Base-by-base conservation (phyloP, 2,888 invertebrate genomes). In the Aromia moschata region DNA sequence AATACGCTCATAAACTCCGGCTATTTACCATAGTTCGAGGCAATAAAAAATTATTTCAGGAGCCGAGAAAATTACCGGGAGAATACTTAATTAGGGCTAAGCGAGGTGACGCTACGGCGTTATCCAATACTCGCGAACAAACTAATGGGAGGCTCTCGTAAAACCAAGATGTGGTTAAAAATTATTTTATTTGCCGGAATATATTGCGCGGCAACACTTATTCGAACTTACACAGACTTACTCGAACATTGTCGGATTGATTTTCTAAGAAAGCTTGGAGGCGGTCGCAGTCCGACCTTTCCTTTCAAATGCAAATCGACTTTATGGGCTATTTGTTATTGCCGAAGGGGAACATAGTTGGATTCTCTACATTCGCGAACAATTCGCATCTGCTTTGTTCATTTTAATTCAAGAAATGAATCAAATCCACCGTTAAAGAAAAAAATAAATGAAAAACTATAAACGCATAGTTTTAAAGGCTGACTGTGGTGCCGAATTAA, bases 201-300 rank as follows among this genome's bases (percentile, higher is more conserved):
- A 20, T 15, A 30, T 20, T 41, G 40, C 52, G 41, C 17, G 15
- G 41, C 40, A 11, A 41, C 37, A 17, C n/a, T 2, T 10, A 4
- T 3, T 4, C 41, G 31, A 25, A n/a, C n/a, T n/a, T n/a, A n/a
- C n/a, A n/a, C n/a, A n/a, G n/a, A n/a, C n/a, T n/a, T n/a, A n/a
- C n/a, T n/a, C 30, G 40, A 10, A 31, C 40, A 25, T 52, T 9
- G 41, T 41, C 3, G 52, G 31, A 41, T 40, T 10, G 52, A 52
- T 52, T 52, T 52, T 52, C 52, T 31, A 14, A 15, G 52, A 52
- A 52, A 17, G 30, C 2, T 25, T 30, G 16, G 16, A 18, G 15
- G 16, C 41, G 41, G 52, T 52, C 40, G 12, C 41, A 52, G 52
- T 52, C 40, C 52, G 40, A 52, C 41, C 52, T 52, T 52, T 31